These are phyloP conservation scores for Poecilia gillii DNA, from an alignment of 2,797 vertebrate species.

Conservation along the genomic window DNA sequence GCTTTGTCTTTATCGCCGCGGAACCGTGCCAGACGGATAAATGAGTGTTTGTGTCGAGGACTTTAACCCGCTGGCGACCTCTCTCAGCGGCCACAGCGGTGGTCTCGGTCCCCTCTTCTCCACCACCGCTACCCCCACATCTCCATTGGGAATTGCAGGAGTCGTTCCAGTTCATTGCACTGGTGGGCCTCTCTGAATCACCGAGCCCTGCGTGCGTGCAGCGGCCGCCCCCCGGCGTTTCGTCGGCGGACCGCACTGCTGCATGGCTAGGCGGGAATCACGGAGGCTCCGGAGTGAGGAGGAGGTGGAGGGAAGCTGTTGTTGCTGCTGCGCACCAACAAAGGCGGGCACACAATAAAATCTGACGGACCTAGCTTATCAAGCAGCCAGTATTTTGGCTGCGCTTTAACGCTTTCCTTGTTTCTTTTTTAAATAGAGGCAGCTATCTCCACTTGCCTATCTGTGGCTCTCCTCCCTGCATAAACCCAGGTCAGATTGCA, in stretches of 20 bases:
- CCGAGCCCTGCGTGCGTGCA: slow-evolving; percentile 74
- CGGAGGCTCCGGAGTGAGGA: slow-evolving; percentile 32
- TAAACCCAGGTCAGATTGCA: slow-evolving; percentile 49
- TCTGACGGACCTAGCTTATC: slow-evolving; percentile 38
- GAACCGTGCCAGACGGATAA: slow-evolving; percentile 56
- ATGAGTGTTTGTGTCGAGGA: slow-evolving; percentile 51
- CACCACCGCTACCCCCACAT: background rate
- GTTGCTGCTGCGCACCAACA: slow-evolving; percentile 62
- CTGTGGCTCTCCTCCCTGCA: background rate
- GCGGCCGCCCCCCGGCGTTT: slow-evolving; percentile 77
- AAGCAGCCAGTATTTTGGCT: slow-evolving; percentile 51
- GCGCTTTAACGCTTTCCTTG: slow-evolving; percentile 56
- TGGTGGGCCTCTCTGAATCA: slow-evolving; percentile 80
- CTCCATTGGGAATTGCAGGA: slow-evolving; percentile 55
- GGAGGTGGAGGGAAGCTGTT: slow-evolving; percentile 17
- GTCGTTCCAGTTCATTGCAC: slow-evolving; percentile 58
- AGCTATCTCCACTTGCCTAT: slow-evolving; percentile 13
- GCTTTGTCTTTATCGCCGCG: slow-evolving; percentile 45
- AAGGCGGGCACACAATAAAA: slow-evolving; percentile 70
- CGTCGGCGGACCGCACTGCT: slow-evolving; percentile 54
- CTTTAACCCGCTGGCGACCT: slow-evolving; percentile 64
- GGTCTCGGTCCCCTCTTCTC: slow-evolving; percentile 41
- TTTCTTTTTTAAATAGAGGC: slow-evolving; percentile 5
- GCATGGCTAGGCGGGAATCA: slow-evolving; percentile 37
- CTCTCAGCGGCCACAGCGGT: slow-evolving; percentile 58